phyloP scores from a whole-genome alignment of 2,113 vertebrate species.

The Okapia johnstoni region DNA sequence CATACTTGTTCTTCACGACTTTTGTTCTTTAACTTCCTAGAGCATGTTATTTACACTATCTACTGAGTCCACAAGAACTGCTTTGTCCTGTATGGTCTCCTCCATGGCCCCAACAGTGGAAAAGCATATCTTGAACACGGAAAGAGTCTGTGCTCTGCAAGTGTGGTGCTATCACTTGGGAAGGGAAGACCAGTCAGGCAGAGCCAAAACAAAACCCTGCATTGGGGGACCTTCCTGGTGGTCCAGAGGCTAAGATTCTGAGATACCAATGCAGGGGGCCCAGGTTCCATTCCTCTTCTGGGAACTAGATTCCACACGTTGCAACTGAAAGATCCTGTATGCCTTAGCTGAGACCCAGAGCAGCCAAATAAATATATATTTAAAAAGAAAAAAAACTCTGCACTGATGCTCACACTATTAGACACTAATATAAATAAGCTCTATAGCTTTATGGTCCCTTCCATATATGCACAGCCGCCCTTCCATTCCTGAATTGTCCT shows the following conservation, averaged over 20 bases:
- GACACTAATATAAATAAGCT: background rate
- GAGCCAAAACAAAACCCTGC: background rate
- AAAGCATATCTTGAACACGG: background rate
- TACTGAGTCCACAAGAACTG: background rate
- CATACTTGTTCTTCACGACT: background rate
- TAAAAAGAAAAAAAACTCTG: background rate
- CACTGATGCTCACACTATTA: background rate
- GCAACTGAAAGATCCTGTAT: background rate
- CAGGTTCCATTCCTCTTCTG: background rate
- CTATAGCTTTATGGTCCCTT: background rate
- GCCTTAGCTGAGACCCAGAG: background rate
- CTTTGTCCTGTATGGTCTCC: background rate
- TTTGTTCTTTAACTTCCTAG: background rate
- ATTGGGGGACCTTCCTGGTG: background rate
- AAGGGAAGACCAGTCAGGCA: background rate
- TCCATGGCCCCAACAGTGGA: background rate
- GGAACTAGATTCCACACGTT: background rate
- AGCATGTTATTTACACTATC: background rate
- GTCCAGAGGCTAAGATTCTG: background rate
- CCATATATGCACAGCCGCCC: no score
- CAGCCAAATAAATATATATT: background rate
- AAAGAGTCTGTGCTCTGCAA: background rate
- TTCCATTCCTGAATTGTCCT: background rate
- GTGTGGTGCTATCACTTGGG: background rate
- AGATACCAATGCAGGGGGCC: background rate